Evolutionary conservation across 2,888 invertebrate species (phyloP), one percentile per base, ranked within the genome.

Genomic region (Andrena trimmerana): DNA sequence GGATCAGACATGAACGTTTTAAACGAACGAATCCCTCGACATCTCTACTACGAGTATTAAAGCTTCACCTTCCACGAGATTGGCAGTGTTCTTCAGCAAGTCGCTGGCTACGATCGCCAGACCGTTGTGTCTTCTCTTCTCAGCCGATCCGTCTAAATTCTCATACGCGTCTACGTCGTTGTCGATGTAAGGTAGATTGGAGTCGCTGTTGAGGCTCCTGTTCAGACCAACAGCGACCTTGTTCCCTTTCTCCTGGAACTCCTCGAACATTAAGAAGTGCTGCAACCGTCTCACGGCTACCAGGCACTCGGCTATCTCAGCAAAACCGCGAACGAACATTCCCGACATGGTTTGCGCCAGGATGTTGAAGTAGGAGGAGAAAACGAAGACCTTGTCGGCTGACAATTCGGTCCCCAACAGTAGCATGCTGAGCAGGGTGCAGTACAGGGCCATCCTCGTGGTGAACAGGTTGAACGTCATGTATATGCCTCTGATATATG

Each of bases 381-480:
- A 94, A 0, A 96, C 95, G 88, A 96, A 96, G 1, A 95, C 94
- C 91, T 96, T 96, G 87, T 97, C 97, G 0, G 98, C 97, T 0
- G 97, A 96, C 84, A 98, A 94, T 3, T 94, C 92, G 86, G 97
- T 95, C 3, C 96, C 97, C 0, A 95, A 93, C n/a, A 97, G 91
- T 0, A 97, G 95, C 93, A 96, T 97, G 0, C 97, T 95, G 0
- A 97, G 91, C 50, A 98, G 95, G 0, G 97, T 97, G 66, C 96
- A 95, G 91, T 97, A 97, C 0, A 98, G 94, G 0, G 98, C 97
- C 31, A 97, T 95, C 90, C 98, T 96, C 27, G 97, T 97, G 0
- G 98, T 97, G 90, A 97, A 98, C 31, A 98, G 94, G 93, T 97
- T 97, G 92, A 97, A 97, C 0, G 97, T 97, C 94, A 97, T 95